Base-by-base conservation (phyloP, 2,113 vertebrate genomes). In the Oryzias celebensis region DNA sequence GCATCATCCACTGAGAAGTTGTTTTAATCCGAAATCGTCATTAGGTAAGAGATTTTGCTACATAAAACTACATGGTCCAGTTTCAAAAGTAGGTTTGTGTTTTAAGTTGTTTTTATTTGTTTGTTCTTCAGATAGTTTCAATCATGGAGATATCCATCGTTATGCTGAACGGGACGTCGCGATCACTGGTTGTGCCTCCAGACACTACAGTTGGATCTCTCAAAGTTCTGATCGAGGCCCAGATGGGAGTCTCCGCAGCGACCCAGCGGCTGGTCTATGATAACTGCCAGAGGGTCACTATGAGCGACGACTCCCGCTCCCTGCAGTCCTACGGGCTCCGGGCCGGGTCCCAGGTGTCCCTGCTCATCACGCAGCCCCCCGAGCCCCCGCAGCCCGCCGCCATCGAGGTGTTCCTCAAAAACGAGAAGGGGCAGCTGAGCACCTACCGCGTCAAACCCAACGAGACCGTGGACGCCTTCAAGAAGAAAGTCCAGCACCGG, bases 371-470 rank as follows among this genome's bases (percentile, higher is more conserved):
- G 3, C 56, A 70, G 17, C 75, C 75, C 1, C 3, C 13, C 3
- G 23, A 59, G n/a, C 75, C 75, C 2, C 3, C 13, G 3, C 26
- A 59, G n/a, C 75, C 77, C 1, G 2, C 17, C 5, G 31, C 43
- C 0, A 22, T 84, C 12, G 83, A 92, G 54, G 88, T 92, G 24
- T 89, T 90, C 42, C 75, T 93, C 23, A 77, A 0, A 46, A 89
- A 87, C 17, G 75, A 72, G 0, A 87, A 79, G 14, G 74, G 80
- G 1, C 0, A 46, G 7, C 0, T 0, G 0, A 73, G 1, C 23
- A 89, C 90, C 0, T 91, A 89, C 0, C 70, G 89, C 0, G 22
- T 92, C 53, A 20, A 4, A 3, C 66, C 52, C 0, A 62, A 71
- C 0, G 80, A 87, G 75, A 84, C 74, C 0, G 90, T 91, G 16